Percentiles rank a stretch among this genome's conserved stretches.
Conservation (phyloP, 2,888 invertebrate species). For the Ophion slaviceki region DNA sequence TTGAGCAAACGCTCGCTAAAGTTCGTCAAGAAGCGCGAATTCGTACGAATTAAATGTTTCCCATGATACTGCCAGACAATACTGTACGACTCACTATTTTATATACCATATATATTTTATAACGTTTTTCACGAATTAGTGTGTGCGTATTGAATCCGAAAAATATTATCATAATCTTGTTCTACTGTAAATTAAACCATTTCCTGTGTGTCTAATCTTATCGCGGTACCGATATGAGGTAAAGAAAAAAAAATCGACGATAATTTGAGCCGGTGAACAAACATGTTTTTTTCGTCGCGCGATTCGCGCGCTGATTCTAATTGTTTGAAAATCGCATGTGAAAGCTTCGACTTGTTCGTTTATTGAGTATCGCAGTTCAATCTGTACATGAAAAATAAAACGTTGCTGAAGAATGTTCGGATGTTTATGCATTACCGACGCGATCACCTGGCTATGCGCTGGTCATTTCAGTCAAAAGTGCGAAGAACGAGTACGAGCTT, state of each 20-base stretch:
- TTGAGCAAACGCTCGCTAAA: conserved; percentile 13
- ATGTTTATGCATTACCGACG: background rate
- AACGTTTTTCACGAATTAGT: conserved; percentile 28
- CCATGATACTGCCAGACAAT: background rate
- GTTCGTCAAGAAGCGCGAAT: background rate
- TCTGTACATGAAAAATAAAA: conserved; percentile 2
- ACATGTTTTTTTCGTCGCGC: background rate
- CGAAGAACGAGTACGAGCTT: conserved; percentile 74
- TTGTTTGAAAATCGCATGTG: background rate
- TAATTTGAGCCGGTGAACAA: background rate
- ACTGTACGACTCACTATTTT: conserved; percentile 14
- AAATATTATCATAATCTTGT: background rate
- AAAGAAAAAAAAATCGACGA: background rate
- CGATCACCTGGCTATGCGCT: conserved; percentile 4
- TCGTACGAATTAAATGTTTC: conserved; percentile 13
- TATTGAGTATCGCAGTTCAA: background rate
- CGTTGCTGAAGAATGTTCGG: background rate
- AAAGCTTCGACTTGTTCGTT: background rate
- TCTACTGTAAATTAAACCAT: background rate
- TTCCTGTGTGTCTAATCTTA: background rate
- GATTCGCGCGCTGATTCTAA: background rate
- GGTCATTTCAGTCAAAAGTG: conserved; percentile 68
- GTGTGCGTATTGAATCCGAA: background rate
- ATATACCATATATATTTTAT: conserved; percentile 26
- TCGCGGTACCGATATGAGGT: background rate